Evolutionary conservation across 1,140 invertebrate genomes (phyloP).

Genomic region (Lordiphosa collinella): DNA sequence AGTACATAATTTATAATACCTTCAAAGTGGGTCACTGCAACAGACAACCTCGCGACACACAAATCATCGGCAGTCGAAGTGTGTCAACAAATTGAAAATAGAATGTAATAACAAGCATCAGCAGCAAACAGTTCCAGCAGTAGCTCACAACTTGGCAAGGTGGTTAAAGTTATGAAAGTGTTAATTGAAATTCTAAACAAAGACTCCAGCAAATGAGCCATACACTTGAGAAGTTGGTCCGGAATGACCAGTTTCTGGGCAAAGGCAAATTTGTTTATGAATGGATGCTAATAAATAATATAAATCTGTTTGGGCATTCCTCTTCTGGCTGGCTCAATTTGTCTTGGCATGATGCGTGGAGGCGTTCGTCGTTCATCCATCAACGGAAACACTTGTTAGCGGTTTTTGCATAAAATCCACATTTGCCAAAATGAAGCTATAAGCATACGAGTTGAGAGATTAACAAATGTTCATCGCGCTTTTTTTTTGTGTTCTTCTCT

Average conservation of each 20-base stretch:
- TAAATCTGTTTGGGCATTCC: slow-evolving; percentile 54
- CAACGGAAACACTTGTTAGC: slow-evolving; percentile 46
- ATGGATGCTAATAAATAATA: slow-evolving; percentile 63
- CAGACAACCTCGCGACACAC: slow-evolving; percentile 4
- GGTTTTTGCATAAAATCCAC: slow-evolving; percentile 49
- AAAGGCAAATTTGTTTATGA: slow-evolving; percentile 54
- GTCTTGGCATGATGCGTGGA: slow-evolving; percentile 38
- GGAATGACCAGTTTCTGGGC: slow-evolving; percentile 24
- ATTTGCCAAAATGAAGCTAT: slow-evolving; percentile 40
- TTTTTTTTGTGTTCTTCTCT: slow-evolving; percentile 19
- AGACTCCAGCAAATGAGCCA: slow-evolving; percentile 33
- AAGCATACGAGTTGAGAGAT: slow-evolving; percentile 46
- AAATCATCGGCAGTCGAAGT: slow-evolving; percentile 7
- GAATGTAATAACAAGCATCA: slow-evolving; percentile 44
- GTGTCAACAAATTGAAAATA: slow-evolving; percentile 61
- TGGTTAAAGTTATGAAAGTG: slow-evolving; percentile 55
- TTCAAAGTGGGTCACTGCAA: slow-evolving; percentile 57
- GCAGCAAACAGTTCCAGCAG: slow-evolving; percentile 7
- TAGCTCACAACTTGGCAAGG: slow-evolving; percentile 32
- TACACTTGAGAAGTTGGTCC: slow-evolving; percentile 13
- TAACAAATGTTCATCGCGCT: slow-evolving; percentile 42
- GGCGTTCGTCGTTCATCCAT: slow-evolving; percentile 46
- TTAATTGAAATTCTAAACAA: slow-evolving; percentile 56
- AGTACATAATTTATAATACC: slow-evolving; percentile 29
- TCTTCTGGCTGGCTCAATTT: slow-evolving; percentile 45